Conservation (phyloP, 2,113 vertebrate genomes). For the Indicator indicator region DNA sequence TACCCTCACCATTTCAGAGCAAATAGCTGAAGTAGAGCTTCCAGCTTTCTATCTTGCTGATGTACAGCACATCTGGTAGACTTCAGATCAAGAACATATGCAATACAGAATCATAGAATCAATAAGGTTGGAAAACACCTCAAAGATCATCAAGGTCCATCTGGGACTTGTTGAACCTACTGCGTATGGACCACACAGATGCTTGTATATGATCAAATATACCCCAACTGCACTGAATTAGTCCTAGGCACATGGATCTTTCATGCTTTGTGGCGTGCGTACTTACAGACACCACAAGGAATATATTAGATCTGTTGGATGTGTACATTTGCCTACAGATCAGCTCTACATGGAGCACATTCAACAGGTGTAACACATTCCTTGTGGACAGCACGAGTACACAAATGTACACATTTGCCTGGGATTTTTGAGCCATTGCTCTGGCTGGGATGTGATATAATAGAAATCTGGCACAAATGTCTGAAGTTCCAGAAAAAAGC, state of each 20-base stretch:
- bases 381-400: not conserved
- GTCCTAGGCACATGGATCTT: not conserved
- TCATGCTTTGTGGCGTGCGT: not conserved
- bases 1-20: not conserved
- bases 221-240: not conserved
- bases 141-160: not conserved
- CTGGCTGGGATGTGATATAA: not conserved
- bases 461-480: not conserved
- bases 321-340: not conserved
- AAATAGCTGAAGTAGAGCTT: not conserved
- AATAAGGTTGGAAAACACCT: too few relatives aligned
- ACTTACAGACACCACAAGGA: not conserved
- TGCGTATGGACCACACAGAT: not conserved
- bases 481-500: not conserved
- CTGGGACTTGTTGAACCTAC: not conserved
- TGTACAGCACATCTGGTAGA: not conserved
- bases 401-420: not conserved
- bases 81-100: not conserved
- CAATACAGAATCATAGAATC: not conserved
- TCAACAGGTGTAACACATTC: not conserved
- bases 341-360: rapidly evolving
- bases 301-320: not conserved
- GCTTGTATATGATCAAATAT: not conserved
- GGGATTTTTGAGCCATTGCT: not conserved
- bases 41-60: not conserved